Conservation (phyloP, 2,888 invertebrate genomes). For the Carcina quercana region DNA sequence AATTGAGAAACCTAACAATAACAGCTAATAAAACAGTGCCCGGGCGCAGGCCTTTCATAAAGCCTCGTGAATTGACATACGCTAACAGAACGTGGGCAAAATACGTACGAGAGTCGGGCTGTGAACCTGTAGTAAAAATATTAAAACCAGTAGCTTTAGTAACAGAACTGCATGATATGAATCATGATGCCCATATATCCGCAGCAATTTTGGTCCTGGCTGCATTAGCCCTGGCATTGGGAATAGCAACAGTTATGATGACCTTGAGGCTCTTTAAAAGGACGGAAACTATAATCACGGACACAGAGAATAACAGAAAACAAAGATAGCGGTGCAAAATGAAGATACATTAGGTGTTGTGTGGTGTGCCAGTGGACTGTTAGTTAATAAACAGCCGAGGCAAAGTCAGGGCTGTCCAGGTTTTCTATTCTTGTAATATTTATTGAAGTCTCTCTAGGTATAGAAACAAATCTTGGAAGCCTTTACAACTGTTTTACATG, state of each 20-base stretch:
- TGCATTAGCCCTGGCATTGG: slow-evolving; percentile 41
- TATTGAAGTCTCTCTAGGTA: slow-evolving; percentile 22
- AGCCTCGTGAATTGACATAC: slow-evolving; percentile 72
- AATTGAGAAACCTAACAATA: slow-evolving; percentile 62
- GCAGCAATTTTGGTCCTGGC: slow-evolving; percentile 48
- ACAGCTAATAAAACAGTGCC: slow-evolving; percentile 66
- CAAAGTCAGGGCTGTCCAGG: slow-evolving; percentile 12
- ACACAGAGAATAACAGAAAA: slow-evolving; percentile 49
- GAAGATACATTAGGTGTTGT: slow-evolving; percentile 13
- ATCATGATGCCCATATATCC: slow-evolving; percentile 23
- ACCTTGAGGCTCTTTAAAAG: slow-evolving; percentile 46
- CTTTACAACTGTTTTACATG: slow-evolving; percentile 21
- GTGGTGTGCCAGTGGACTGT: slow-evolving; percentile 4
- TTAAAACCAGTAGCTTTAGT: slow-evolving; percentile 55
- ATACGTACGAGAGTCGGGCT: slow-evolving; percentile 79
- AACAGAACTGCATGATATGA: slow-evolving; percentile 31
- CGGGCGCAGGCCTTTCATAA: slow-evolving; percentile 72
- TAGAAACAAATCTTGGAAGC: slow-evolving; percentile 19
- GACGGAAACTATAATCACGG: slow-evolving; percentile 22
- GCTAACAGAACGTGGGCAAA: slow-evolving; percentile 83
- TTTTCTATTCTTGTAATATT: slow-evolving; percentile 11
- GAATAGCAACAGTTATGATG: slow-evolving; percentile 47
- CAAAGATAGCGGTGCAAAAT: slow-evolving; percentile 38
- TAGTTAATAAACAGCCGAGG: slow-evolving; percentile 3
- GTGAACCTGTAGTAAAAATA: slow-evolving; percentile 70